Evolutionary conservation across 2,113 vertebrate species (phyloP), one percentile per base, ranked within the genome.

Genomic region (Chloropsis cyanopogon): DNA sequence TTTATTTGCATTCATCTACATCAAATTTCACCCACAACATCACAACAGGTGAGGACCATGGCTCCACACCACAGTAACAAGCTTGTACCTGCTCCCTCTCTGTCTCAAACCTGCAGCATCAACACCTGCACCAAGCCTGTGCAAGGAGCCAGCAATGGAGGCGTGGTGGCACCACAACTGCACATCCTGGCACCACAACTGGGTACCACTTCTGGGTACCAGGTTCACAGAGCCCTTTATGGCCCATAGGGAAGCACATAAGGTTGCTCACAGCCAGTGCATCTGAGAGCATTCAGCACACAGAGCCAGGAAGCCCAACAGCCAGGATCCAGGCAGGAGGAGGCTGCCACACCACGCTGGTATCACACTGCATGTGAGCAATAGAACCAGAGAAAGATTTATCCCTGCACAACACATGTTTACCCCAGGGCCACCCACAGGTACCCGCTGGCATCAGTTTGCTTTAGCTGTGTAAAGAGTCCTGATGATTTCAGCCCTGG

Each of bases 381-480:
- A 68, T 12, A 71, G 26, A 90, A 20, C 0, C 3, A 82, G 35
- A 70, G 39, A 24, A 49, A 90, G 50, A 82, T 82, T 95, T 53
- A 71, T 47, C 23, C 3, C 13, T 57, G 44, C 66, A 64, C 50
- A 78, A 37, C 31, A 41, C 0, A 0, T 57, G 22, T 53, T 84
- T 64, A 65, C 53, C 54, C 76, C 69, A 52, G 26, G 24, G 71
- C 61, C 46, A 52, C 81, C 54, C 81, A 70, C 73, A 49, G 35
- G n/a, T 68, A 66, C 28, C 28, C 4, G 0, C 54, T 79, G 82
- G 52, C 86, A 81, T n/a, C 44, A 20, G 57, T 69, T 95, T 88
- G 69, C 86, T 89, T 83, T 20, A 64, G 64, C 54, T 95, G 63
- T 94, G 71, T 70, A 66, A 50, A 81, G 42, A 83, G 44, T 42